Evolutionary conservation across 2,797 vertebrate species (phyloP).

Genomic region (Triplophysa yarkandensis): DNA sequence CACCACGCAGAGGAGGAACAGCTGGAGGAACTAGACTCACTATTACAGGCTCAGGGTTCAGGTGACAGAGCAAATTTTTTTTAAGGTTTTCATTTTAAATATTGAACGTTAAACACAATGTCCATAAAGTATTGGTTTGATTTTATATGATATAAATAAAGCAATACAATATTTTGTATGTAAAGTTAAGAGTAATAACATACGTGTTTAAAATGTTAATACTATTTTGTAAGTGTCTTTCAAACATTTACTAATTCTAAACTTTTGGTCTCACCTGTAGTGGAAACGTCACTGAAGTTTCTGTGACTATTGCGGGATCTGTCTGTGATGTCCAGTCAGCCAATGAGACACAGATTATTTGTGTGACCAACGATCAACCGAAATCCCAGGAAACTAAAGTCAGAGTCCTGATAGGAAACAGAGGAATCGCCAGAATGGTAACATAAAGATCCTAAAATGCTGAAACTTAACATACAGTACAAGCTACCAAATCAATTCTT

Average conservation of each 20-base stretch:
- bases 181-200: too few relatives aligned
- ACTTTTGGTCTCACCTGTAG: too few relatives aligned
- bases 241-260: not conserved
- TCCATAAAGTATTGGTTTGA: too few relatives aligned
- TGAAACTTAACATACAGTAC: not conserved
- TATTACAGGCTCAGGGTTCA: constrained; percentile 81
- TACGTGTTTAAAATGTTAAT: too few relatives aligned
- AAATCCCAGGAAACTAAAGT: constrained; percentile 77
- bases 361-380: constrained; percentile 73
- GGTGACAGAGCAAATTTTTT: constrained; percentile 69
- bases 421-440: constrained; percentile 78
- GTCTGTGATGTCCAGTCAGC: constrained; percentile 73
- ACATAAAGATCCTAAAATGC: constrained; percentile 24
- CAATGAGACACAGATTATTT: constrained; percentile 77
- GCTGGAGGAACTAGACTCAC: constrained; percentile 83
- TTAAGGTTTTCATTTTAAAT: too few relatives aligned
- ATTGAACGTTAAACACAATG: too few relatives aligned
- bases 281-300: constrained; percentile 65
- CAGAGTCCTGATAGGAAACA: constrained; percentile 66
- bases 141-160: too few relatives aligned
- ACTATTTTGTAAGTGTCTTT: too few relatives aligned
- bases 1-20: constrained; percentile 81
- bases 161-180: too few relatives aligned
- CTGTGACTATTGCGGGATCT: constrained; percentile 75
- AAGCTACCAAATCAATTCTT: not conserved